A percentile compares a stretch with the other conserved stretches of the same genome.
Conservation (phyloP, 2,113 vertebrate genomes). For the Myotis lucifugus region DNA sequence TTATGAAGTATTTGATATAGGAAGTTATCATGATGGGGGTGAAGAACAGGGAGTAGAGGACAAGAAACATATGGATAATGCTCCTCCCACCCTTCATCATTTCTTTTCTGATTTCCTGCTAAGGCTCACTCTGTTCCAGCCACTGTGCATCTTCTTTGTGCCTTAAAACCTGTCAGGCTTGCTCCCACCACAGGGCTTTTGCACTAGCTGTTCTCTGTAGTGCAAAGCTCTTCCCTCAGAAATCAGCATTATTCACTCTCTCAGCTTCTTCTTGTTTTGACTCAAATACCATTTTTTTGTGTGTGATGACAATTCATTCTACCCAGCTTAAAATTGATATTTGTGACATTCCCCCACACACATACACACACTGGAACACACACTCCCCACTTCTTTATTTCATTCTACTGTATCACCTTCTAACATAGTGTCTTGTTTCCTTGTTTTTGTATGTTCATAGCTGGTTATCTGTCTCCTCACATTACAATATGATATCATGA, state of each 20-base stretch:
- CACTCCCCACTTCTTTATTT: neutral
- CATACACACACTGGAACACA: neutral
- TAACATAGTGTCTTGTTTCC: neutral
- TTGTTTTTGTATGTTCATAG: neutral
- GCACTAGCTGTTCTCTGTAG: neutral
- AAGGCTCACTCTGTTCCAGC: neutral
- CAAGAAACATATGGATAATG: neutral
- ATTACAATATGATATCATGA: slow-evolving; percentile 13
- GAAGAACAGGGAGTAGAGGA: neutral
- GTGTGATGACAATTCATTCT: neutral
- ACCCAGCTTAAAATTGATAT: neutral
- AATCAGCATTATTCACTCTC: neutral
- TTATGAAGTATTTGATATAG: slow-evolving; percentile 17
- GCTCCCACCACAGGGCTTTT: neutral
- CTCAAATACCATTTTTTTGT: neutral
- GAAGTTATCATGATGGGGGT: neutral
- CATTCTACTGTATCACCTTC: neutral
- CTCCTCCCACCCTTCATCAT: neutral
- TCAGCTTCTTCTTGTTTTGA: neutral
- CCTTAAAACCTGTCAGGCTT: neutral
- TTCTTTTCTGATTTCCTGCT: slow-evolving; percentile 35
- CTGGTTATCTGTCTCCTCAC: neutral
- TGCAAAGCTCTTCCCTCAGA: neutral
- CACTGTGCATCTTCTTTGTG: neutral
- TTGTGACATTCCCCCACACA: neutral